These are phyloP conservation scores for Vombatus ursinus DNA, from an alignment of 2,113 vertebrate genomes.

Conservation along the genomic window DNA sequence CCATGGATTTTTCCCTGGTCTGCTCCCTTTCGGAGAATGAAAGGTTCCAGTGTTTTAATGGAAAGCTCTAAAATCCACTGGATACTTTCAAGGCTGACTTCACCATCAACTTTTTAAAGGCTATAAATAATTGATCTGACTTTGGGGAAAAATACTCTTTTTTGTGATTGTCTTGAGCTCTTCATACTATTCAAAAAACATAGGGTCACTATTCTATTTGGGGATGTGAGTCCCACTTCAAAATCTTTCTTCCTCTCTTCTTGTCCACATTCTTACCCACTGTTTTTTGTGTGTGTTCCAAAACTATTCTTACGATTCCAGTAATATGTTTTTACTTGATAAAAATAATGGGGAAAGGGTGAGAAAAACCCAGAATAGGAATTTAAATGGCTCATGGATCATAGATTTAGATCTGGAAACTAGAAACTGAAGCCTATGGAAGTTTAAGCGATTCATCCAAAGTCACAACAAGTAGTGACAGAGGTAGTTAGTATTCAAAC, in stretches of 20 bases:
- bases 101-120: not conserved
- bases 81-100: not conserved
- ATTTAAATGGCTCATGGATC: not conserved
- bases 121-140: not conserved
- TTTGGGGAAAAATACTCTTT: not conserved
- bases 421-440: not conserved
- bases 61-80: not conserved
- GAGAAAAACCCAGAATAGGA: not conserved
- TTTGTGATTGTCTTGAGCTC: not conserved
- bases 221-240: not conserved
- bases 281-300: not conserved
- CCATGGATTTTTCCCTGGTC: not conserved
- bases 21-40: not conserved
- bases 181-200: not conserved
- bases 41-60: not conserved
- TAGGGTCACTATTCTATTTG: not conserved
- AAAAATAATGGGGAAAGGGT: not conserved
- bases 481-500: not conserved
- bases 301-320: not conserved
- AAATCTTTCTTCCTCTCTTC: not conserved
- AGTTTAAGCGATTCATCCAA: not conserved
- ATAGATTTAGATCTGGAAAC: not conserved
- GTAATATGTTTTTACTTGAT: not conserved
- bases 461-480: not conserved
- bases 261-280: not conserved